Evolutionary conservation across 2,888 invertebrate species (phyloP).

Genomic region (Teinopalpus imperialis): DNA sequence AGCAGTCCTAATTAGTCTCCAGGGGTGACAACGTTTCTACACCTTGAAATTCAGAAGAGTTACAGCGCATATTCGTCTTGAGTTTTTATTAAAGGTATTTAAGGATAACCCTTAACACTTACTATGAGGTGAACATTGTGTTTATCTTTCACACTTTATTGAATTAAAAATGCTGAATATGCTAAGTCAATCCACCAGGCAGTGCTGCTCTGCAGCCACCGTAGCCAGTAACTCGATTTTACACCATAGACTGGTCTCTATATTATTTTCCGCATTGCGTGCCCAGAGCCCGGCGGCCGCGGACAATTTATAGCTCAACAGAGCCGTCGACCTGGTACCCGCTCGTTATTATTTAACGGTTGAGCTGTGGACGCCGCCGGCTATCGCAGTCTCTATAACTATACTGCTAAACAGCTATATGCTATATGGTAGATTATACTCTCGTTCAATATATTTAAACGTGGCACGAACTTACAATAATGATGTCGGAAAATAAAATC

Average conservation of each 20-base stretch:
- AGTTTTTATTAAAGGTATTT: no score
- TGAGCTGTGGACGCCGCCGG: constrained; percentile 60
- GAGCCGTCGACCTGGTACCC: constrained; percentile 53
- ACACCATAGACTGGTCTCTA: constrained; percentile 6
- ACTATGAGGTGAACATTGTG: no score
- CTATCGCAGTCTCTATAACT: constrained; percentile 50
- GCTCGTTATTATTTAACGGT: constrained; percentile 72
- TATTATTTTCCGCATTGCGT: constrained; percentile 79
- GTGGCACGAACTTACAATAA: neutral
- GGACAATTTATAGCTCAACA: constrained; percentile 74
- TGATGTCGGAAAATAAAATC: no score
- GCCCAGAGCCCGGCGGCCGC: constrained; percentile 75
- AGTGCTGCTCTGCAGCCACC: neutral
- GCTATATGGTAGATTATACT: neutral
- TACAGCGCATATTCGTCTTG: no score
- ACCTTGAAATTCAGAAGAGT: no score
- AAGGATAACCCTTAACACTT: no score
- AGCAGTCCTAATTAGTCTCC: no score
- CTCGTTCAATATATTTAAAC: neutral
- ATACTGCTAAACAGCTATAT: constrained; percentile 39
- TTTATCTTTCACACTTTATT: no score
- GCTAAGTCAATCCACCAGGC: constrained; percentile 45
- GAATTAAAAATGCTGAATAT: constrained; percentile 27
- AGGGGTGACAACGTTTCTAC: no score
- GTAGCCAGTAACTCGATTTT: constrained; percentile 11